Base-by-base conservation (phyloP, 2,888 invertebrate genomes). In the Drosophila mulleri region DNA sequence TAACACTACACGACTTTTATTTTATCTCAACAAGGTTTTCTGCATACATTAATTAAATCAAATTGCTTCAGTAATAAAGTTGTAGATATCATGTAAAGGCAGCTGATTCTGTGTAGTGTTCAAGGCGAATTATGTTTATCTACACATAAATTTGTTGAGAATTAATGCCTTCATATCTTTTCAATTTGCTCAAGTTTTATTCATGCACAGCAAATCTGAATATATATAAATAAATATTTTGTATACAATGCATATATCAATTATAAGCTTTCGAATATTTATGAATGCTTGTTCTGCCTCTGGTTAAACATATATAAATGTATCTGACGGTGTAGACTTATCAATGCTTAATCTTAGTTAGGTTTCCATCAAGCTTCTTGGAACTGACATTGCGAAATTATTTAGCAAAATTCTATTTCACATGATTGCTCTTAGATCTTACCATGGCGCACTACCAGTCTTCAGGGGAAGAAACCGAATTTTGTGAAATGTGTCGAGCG, bases 401-500 rank as follows among this genome's bases (percentile, higher is more conserved):
- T 29, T 48, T n/a, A 11, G n/a, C 26, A 9, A 48, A 18, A 18
- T 50, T 50, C 32, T 32, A 18, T 50, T 50, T 50, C 32, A n/a
- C 35, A 29, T 20, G n/a, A 11, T n/a, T 50, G 56, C 29, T 42
- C 29, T 9, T n/a, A 42, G n/a, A 56, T 18, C 14, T 29, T 44
- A 14, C 11, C 41, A 41, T 37, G 37, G 23, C 52, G 20, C 23
- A 9, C 16, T 20, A 23, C 23, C 16, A 37, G 42, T 45, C 62
- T 14, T 14, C 42, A 20, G 44, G 14, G 8, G 16, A 16, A 45
- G 62, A 64, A 76, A 64, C 53, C 66, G 26, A 69, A 67, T 61
- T 72, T 80, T 57, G 60, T 29, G 56, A 64, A 83, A 61, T 45
- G 14, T 62, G 47, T 35, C n/a, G 67, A 56, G 45, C 45, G 57